phyloP scores from a whole-genome alignment of 2,113 vertebrate genomes.

The Cavia porcellus region DNA sequence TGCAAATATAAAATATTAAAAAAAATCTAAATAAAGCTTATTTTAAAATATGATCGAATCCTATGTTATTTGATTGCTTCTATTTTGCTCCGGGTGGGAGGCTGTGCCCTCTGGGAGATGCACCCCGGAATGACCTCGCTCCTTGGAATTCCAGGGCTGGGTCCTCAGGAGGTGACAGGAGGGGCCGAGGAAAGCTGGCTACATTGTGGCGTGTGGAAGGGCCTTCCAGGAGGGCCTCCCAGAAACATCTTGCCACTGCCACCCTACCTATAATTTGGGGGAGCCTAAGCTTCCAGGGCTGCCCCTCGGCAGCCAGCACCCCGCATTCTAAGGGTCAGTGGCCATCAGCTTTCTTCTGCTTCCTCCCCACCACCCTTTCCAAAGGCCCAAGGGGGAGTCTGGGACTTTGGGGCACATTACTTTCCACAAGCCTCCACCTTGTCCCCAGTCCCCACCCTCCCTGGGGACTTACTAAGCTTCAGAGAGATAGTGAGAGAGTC shows the following conservation, averaged over 20 bases:
- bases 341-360: constrained; percentile 69
- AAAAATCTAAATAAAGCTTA: constrained; percentile 97
- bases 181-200: constrained; percentile 75
- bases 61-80: constrained; percentile 84
- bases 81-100: constrained; percentile 71
- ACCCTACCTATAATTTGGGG: neutral
- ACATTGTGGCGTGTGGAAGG: neutral
- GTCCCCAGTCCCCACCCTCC: neutral
- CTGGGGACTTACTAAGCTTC: neutral
- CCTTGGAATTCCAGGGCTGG: constrained; percentile 36
- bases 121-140: neutral
- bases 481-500: neutral
- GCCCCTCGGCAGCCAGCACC: neutral
- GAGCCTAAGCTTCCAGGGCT: neutral
- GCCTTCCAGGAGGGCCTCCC: neutral
- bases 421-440: neutral
- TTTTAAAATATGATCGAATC: constrained; percentile 95
- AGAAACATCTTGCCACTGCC: neutral
- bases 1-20: constrained; percentile 92
- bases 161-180: neutral
- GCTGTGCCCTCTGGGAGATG: constrained; percentile 26
- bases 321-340: neutral
- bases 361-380: neutral
- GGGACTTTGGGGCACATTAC: neutral
- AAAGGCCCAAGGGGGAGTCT: neutral